Evolutionary conservation across 2,888 invertebrate genomes (phyloP).

Genomic region (Orchesellides sinensis): DNA sequence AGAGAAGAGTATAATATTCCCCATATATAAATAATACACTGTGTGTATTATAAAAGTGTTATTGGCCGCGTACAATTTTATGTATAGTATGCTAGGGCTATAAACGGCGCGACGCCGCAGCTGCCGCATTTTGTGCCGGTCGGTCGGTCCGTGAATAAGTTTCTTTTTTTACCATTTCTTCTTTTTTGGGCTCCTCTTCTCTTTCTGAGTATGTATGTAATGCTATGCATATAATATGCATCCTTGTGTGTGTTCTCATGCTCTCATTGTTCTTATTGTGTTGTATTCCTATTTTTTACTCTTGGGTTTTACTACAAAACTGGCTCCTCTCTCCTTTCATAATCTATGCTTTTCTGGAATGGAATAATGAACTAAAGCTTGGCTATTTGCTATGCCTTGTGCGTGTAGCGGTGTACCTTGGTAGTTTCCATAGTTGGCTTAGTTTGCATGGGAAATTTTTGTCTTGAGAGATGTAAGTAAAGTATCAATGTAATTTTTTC

Average conservation of each 20-base stretch:
- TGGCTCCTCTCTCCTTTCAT: too few species aligned
- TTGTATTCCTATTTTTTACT: too few species aligned
- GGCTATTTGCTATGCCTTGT: not conserved
- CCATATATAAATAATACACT: not conserved
- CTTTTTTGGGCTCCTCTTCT: not conserved
- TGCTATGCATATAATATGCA: too few species aligned
- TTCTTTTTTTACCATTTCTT: not conserved
- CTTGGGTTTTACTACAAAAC: too few species aligned
- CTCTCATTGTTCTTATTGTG: not conserved
- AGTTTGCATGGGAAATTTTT: not conserved
- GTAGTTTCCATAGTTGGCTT: not conserved
- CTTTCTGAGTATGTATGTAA: too few species aligned
- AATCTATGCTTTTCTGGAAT: not conserved
- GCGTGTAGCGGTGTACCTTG: not conserved
- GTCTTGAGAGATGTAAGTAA: too few species aligned
- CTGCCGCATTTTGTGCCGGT: conserved; percentile 20
- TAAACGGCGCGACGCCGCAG: conserved; percentile 7
- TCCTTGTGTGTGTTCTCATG: too few species aligned
- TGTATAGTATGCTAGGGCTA: not conserved
- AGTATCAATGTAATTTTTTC: too few species aligned
- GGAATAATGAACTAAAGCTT: not conserved
- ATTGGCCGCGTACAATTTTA: conserved; percentile 26
- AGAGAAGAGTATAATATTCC: not conserved
- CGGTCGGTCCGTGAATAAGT: not conserved
- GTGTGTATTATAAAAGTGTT: not conserved